Percentiles rank a stretch among this genome's conserved stretches.
Evolutionary conservation across 2,113 vertebrate genomes (phyloP).

Genomic region (Grallaria varia): DNA sequence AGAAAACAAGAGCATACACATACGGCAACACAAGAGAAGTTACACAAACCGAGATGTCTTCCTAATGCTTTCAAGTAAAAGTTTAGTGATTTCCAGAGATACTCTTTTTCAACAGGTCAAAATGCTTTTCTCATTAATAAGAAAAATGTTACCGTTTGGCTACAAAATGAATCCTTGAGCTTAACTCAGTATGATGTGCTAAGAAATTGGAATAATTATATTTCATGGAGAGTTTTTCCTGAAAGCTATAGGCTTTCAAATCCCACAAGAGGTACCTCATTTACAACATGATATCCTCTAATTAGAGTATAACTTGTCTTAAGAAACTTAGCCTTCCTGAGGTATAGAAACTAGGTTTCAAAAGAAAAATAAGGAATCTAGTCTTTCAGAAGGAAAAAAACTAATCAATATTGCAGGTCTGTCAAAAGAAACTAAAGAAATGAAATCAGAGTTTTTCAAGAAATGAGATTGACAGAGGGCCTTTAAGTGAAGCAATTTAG

Average conservation of each 20-base stretch:
- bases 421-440: neutral
- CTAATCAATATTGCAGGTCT: neutral
- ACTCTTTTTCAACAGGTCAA: neutral
- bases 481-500: neutral
- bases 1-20: neutral
- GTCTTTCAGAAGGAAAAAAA: neutral
- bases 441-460: neutral
- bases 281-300: neutral
- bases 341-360: neutral
- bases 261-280: neutral
- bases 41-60: neutral
- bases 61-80: neutral
- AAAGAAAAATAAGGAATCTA: neutral
- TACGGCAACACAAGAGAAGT: neutral
- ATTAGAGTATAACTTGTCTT: conserved; percentile 5
- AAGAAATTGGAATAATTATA: conserved; percentile 20
- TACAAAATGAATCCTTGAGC: neutral
- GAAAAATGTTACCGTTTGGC: conserved; percentile 25
- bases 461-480: neutral
- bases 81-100: neutral
- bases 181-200: conserved; percentile 6
- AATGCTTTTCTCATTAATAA: conserved; percentile 29
- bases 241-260: conserved; percentile 24
- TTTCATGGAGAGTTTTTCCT: neutral
- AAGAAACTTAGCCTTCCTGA: neutral